phyloP scores from a whole-genome alignment of 2,888 invertebrate genomes.

The Orchesellides sinensis region DNA sequence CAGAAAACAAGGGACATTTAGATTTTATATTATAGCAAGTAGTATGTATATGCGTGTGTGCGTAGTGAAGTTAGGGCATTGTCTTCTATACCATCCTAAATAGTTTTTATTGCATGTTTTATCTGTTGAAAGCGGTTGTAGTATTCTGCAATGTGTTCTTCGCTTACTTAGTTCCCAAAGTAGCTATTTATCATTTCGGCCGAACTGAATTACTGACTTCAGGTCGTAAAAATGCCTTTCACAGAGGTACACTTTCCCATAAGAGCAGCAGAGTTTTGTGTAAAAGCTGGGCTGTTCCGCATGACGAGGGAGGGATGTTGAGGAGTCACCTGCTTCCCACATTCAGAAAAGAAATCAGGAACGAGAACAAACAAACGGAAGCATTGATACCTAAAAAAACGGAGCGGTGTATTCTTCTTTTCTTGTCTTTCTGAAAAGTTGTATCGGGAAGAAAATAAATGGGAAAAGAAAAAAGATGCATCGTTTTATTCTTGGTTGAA shows the following conservation, averaged over 20 bases:
- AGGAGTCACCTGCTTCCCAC: constrained; percentile 41
- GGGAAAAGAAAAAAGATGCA: too few species aligned
- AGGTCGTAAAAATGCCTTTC: constrained; percentile 49
- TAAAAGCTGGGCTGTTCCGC: not conserved
- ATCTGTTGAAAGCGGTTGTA: not conserved
- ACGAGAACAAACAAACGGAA: constrained; percentile 2
- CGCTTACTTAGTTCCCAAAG: constrained; percentile 15
- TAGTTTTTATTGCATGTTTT: not conserved
- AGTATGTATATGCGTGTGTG: too few species aligned
- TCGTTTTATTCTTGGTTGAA: too few species aligned
- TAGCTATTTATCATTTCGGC: constrained; percentile 46
- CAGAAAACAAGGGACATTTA: not conserved
- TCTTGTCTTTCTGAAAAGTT: not conserved
- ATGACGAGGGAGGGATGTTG: not conserved
- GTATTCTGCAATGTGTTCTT: not conserved
- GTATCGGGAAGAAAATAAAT: constrained; percentile 9
- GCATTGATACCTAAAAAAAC: constrained; percentile 28
- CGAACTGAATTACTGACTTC: constrained; percentile 45
- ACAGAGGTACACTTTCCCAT: constrained; percentile 23
- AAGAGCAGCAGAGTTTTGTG: not conserved
- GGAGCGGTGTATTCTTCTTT: not conserved
- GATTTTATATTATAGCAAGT: too few species aligned
- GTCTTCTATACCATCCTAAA: not conserved
- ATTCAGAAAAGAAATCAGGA: constrained; percentile 12
- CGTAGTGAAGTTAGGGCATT: too few species aligned